Base-by-base conservation (phyloP, 2,888 invertebrate species). In the Congeria kusceri region DNA sequence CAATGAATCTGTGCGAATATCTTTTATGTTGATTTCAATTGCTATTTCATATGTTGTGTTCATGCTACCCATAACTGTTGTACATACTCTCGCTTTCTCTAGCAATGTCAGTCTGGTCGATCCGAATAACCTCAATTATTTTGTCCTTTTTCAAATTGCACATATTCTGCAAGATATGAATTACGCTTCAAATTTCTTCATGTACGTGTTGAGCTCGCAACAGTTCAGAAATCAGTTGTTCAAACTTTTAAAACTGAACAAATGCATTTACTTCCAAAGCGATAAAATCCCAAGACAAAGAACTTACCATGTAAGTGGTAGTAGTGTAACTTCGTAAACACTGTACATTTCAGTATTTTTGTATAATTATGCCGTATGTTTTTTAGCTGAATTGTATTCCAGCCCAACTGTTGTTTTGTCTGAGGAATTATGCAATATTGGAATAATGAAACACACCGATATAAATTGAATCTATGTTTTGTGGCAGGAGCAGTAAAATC, bases 181-280 rank as follows among this genome's bases (percentile, higher is more conserved):
- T 63, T 88, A 89, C 70, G 83, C 87, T 46, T 78, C 84, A 49
- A 90, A 90, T 70, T 90, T 90, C 76, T 73, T 87, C 56, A 74
- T 89, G 27, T 89, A 89, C 63, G 84, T 87, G 1, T 53, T 88
- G 25, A 83, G 87, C 53, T 85, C 87, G 25, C 46, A 63, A 18
- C 64, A 66, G 25, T 89, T 87, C 65, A 59, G 69, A 49, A 18
- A 49, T 1, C 59, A 53, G 2, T 59, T 39, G 1, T n/a, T 29
- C 25, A 39, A 69, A 59, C 15, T 69, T 7, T 39, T 69, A 9
- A 47, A 59, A 7, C n/a, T 67, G 11, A 29, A 39, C 18, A 67
- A 46, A 59, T 67, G 67, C 29, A 56, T n/a, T n/a, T n/a, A n/a
- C n/a, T n/a, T n/a, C n/a, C n/a, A n/a, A n/a, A n/a, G n/a, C n/a